Percentiles rank a stretch among this genome's conserved stretches.
phyloP scores from a whole-genome alignment of 2,888 invertebrate species.

The Cataglyphis cursor region DNA sequence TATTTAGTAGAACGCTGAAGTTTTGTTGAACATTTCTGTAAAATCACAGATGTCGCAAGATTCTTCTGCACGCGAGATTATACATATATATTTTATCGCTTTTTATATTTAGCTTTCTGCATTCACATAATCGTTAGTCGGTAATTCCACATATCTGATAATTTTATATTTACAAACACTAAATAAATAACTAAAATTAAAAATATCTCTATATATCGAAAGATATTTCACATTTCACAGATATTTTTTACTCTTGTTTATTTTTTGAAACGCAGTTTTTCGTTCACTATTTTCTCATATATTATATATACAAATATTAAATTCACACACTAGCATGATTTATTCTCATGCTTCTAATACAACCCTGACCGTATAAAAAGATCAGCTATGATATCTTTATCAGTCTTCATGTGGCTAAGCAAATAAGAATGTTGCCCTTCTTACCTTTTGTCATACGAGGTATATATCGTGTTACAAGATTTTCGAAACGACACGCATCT shows the following conservation, averaged over 20 bases:
- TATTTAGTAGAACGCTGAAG: neutral
- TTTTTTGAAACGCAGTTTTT: neutral
- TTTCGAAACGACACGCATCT: conserved; percentile 29
- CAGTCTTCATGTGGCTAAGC: conserved; percentile 68
- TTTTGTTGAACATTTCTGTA: neutral
- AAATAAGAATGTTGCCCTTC: conserved; percentile 75
- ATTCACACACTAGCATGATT: conserved; percentile 19
- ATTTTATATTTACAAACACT: neutral
- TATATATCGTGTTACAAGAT: conserved; percentile 46
- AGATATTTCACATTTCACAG: neutral
- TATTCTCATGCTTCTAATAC: conserved; percentile 6
- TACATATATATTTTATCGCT: neutral
- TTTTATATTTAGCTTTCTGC: neutral
- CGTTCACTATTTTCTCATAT: neutral
- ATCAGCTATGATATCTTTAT: conserved; percentile 56
- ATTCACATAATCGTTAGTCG: neutral
- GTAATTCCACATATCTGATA: neutral
- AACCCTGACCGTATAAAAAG: conserved; percentile 59
- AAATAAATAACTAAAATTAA: neutral
- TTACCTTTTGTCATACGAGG: conserved; percentile 61
- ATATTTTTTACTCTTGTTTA: neutral
- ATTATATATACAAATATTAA: conserved; percentile 41
- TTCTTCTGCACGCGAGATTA: neutral
- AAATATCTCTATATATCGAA: neutral
- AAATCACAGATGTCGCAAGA: neutral